Evolutionary conservation across 2,888 invertebrate species (phyloP).

Genomic region (Dryobotodes eremita): DNA sequence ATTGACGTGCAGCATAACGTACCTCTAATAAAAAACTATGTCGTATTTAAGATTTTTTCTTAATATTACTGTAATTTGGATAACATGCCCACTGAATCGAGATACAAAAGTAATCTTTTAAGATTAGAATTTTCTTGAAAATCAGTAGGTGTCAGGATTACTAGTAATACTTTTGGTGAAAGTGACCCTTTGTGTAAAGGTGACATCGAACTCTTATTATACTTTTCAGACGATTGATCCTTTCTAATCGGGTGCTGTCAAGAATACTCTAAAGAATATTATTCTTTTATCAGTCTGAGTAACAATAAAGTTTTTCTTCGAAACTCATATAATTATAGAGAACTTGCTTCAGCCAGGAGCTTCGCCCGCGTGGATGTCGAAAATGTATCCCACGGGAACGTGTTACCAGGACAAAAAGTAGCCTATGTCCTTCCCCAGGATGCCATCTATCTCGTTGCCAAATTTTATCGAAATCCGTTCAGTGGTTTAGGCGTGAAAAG

Average conservation of each 20-base stretch:
- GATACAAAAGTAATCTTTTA: conserved; percentile 18
- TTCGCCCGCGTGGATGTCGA: too few relatives aligned
- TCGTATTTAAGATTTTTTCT: background rate
- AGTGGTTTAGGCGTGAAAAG: too few relatives aligned
- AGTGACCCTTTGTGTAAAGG: conserved; percentile 7
- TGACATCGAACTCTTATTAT: conserved; percentile 39
- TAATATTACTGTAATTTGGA: background rate
- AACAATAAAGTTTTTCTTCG: background rate
- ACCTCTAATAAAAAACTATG: background rate
- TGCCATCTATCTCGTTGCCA: too few relatives aligned
- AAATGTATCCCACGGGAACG: too few relatives aligned
- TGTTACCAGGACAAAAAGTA: too few relatives aligned
- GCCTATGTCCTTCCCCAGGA: too few relatives aligned
- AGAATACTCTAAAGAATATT: background rate
- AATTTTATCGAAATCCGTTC: too few relatives aligned
- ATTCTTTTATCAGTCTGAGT: background rate
- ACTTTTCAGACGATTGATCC: conserved; percentile 16
- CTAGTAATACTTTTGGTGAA: background rate
- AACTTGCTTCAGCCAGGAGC: too few relatives aligned
- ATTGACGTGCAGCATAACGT: background rate
- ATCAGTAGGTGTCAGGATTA: background rate
- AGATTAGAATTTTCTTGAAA: background rate
- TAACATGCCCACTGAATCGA: conserved; percentile 12
- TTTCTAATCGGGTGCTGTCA: conserved; percentile 15
- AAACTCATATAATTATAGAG: background rate